Conservation (phyloP, 2,113 vertebrate genomes). For the Pongo abelii region DNA sequence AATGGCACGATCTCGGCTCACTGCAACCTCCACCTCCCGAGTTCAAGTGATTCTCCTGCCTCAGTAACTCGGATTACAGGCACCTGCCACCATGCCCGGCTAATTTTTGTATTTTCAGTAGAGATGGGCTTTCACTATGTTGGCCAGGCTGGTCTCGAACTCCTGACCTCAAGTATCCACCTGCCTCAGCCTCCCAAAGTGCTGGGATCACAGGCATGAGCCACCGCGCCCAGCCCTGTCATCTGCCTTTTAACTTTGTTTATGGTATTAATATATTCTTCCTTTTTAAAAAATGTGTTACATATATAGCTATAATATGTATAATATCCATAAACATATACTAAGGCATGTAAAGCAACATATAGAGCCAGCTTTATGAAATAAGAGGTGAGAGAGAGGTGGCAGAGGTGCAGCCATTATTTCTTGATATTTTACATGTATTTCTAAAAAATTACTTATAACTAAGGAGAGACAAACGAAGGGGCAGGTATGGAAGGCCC, state of each 20-base stretch:
- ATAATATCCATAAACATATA: conserved; percentile 85
- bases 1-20: too few species aligned
- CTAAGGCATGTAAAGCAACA: conserved; percentile 89
- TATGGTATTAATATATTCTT: neutral
- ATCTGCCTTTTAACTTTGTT: neutral
- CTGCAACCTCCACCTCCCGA: too few species aligned
- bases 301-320: conserved; percentile 76
- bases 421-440: conserved; percentile 75
- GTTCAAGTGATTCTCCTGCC: too few species aligned
- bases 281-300: conserved; percentile 63
- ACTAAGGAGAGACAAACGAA: neutral
- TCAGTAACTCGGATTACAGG: too few species aligned
- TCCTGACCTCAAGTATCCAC: too few species aligned
- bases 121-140: too few species aligned
- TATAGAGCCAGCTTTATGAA: conserved; percentile 85
- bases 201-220: too few species aligned
- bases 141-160: too few species aligned
- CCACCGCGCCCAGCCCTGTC: too few species aligned
- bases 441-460: conserved; percentile 68
- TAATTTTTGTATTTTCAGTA: too few species aligned
- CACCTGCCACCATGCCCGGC: too few species aligned
- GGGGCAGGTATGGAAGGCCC: conserved; percentile 28
- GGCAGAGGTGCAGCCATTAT: neutral
- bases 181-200: too few species aligned
- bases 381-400: conserved; percentile 39